phyloP scores from a whole-genome alignment of 37 sponge, comb jelly and placozoan genomes.

The Aplysina aerophoba region DNA sequence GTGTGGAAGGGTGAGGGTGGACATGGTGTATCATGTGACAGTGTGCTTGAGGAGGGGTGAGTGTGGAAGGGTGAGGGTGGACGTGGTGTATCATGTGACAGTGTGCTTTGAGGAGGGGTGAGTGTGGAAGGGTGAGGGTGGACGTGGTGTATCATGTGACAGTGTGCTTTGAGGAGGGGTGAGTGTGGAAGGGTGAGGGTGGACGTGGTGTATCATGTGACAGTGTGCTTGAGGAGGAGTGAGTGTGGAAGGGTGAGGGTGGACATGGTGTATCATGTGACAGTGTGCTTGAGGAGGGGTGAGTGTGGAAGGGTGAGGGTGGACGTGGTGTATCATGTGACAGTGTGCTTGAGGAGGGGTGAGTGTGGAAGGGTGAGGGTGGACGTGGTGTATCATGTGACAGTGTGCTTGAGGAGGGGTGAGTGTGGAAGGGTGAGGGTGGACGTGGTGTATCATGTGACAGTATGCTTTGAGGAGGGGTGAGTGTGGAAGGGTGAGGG shows the following conservation, averaged over 20 bases:
- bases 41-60: too few species aligned
- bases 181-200: too few species aligned
- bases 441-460: too few species aligned
- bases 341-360: conserved; percentile 3
- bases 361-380: conserved; percentile 11
- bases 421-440: conserved; percentile 8
- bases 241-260: conserved; percentile 15
- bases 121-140: too few species aligned
- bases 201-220: too few species aligned
- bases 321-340: conserved; percentile 14
- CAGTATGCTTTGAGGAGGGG: not conserved
- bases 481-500: conserved; percentile 15
- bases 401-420: conserved; percentile 4
- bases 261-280: conserved; percentile 3
- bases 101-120: too few species aligned
- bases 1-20: too few species aligned
- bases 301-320: conserved; percentile 3
- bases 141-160: too few species aligned
- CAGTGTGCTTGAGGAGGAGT: not conserved
- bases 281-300: not conserved
- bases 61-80: too few species aligned
- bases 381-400: not conserved
- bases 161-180: too few species aligned
- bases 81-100: too few species aligned
- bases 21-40: too few species aligned